Evolutionary conservation across 2,113 vertebrate genomes (phyloP), one percentile per base, ranked within the genome.

Genomic region (Rhinoderma darwinii): DNA sequence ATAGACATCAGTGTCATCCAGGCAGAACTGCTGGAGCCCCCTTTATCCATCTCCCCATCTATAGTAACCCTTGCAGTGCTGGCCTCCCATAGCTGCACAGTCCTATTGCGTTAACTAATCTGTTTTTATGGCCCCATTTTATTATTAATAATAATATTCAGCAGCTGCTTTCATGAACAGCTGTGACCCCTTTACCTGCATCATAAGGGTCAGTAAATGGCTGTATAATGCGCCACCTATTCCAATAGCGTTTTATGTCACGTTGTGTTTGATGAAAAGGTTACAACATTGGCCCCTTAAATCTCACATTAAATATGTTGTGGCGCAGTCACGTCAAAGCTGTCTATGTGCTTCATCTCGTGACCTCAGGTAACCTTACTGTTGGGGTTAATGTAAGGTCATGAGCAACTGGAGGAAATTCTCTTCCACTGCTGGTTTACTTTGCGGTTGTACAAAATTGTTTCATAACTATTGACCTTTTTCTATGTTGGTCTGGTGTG

Each of bases 361-460:
- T 74, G 68, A 84, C 82, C 82, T 84, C 68, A 72, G 44, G 47
- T 84, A 74, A 84, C 82, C 82, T 73, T 20, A 37, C 35, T 68
- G 43, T 74, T 72, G 25, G 79, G 79, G 79, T 82, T 63, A 82
- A 9, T 4, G 20, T 30, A 20, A 63, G 79, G 79, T 82, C 79
- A 82, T 8, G 30, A 43, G 18, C 25, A 22, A n/a, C 35, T 20
- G n/a, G 68, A 79, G 78, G 78, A 81, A 81, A 59, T 59, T 4
- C 11, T 25, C 9, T 27, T n/a, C 5, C 11, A 1, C 12, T 80
- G 9, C 1, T n/a, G 2, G 68, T 39, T 72, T 41, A 72, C 15
- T 25, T 18, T 75, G 41, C 6, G 25, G 37, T 61, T 68, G 63
- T 68, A 30, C 30, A 18, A 18, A 68, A 32, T 35, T 35, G 63